phyloP scores from a whole-genome alignment of 2,113 vertebrate species.

The Dipodomys ordii region DNA sequence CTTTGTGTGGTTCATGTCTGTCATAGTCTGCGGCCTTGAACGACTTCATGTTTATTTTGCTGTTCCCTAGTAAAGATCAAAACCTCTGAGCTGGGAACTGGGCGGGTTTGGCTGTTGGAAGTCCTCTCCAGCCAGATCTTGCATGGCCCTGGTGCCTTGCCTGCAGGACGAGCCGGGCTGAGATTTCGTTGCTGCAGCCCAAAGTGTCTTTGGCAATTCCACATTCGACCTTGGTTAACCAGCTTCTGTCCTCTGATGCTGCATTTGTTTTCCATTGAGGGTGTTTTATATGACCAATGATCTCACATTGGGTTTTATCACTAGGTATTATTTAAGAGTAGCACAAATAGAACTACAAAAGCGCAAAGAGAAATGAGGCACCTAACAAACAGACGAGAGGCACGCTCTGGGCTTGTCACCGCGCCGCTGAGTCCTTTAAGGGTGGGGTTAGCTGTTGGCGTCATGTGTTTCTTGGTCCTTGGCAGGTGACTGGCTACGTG shows the following conservation, averaged over 20 bases:
- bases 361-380: background rate
- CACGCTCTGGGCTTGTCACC: too few species aligned
- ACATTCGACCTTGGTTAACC: background rate
- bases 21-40: background rate
- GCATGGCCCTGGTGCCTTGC: background rate
- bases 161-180: background rate
- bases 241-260: background rate
- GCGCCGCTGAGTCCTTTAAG: too few species aligned
- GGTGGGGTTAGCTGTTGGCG: accelerated
- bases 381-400: background rate
- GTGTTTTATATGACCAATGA: background rate
- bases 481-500: constrained; percentile 92
- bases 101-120: background rate
- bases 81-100: background rate
- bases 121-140: too few species aligned
- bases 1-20: accelerated
- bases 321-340: background rate
- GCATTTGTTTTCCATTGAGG: background rate
- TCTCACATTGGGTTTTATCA: background rate
- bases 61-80: background rate
- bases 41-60: background rate
- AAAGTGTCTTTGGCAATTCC: background rate
- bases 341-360: background rate
- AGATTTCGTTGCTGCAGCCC: background rate
- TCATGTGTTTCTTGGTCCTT: background rate